phyloP scores from a whole-genome alignment of 92 coral and sea anemone species.

The Zoanthus sociatus region DNA sequence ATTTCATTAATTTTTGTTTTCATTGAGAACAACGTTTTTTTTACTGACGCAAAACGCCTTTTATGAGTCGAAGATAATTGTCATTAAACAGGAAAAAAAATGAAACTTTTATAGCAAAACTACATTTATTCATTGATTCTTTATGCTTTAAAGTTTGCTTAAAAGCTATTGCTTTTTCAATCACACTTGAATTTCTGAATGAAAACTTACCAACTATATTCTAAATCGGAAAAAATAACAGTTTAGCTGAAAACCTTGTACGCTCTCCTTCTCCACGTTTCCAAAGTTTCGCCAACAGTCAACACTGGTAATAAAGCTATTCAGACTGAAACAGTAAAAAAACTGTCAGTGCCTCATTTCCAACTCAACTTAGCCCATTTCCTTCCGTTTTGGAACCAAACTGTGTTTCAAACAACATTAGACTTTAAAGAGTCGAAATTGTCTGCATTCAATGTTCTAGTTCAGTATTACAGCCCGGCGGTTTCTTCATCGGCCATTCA shows the following conservation, averaged over 20 bases:
- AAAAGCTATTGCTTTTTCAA: background rate
- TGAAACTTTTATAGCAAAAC: constrained; percentile 4
- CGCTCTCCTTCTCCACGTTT: background rate
- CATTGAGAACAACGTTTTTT: background rate
- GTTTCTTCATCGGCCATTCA: background rate
- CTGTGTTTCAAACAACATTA: constrained; percentile 32
- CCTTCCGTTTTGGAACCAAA: constrained; percentile 53
- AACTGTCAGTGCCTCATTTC: constrained; percentile 22
- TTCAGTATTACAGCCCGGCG: background rate
- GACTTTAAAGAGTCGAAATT: constrained; percentile 31
- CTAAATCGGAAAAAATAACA: background rate
- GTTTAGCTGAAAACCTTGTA: background rate
- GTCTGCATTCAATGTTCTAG: constrained; percentile 1
- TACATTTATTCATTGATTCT: background rate
- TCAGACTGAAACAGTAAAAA: background rate
- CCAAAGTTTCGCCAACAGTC: background rate
- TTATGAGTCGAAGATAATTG: background rate
- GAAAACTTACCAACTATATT: background rate
- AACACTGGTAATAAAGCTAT: background rate
- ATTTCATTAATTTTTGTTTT: background rate
- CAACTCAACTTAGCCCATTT: constrained; percentile 37
- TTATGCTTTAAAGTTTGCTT: background rate
- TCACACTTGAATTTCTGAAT: background rate
- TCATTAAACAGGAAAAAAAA: background rate
- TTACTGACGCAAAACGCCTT: background rate